phyloP scores from a whole-genome alignment of 2,888 invertebrate genomes.

The Onchidella celtica region DNA sequence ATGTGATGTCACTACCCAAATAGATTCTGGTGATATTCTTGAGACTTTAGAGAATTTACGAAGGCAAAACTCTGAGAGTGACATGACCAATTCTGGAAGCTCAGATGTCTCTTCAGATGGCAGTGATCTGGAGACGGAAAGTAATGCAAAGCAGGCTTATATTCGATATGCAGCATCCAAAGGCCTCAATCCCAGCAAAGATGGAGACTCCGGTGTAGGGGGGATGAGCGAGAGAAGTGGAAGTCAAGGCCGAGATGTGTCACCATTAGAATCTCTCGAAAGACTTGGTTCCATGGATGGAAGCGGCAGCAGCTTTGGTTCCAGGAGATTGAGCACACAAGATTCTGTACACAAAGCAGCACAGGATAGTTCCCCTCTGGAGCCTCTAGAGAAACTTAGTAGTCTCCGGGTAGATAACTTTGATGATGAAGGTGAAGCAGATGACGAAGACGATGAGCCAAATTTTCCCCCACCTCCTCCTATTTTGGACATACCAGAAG shows the following conservation, averaged over 20 bases:
- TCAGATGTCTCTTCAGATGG: conserved; percentile 43
- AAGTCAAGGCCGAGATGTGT: conserved; percentile 59
- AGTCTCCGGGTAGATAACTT: conserved; percentile 31
- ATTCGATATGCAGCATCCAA: conserved; percentile 57
- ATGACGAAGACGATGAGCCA: conserved; percentile 52
- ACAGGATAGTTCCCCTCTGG: conserved; percentile 34
- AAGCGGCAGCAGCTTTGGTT: conserved; percentile 33
- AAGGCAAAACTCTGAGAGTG: conserved; percentile 55
- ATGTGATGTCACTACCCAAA: conserved; percentile 46
- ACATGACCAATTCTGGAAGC: conserved; percentile 57
- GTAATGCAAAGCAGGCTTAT: conserved; percentile 54
- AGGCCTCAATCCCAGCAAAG: conserved; percentile 64
- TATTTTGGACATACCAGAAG: conserved; percentile 44
- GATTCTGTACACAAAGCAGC: background rate
- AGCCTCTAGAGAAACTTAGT: conserved; percentile 35
- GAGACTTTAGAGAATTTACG: conserved; percentile 57
- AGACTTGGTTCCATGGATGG: conserved; percentile 46
- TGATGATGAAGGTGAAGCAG: conserved; percentile 54
- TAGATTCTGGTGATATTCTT: conserved; percentile 56
- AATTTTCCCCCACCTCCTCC: conserved; percentile 47
- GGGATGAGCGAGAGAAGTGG: conserved; percentile 57
- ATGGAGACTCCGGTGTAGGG: conserved; percentile 59
- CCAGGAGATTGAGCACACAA: conserved; percentile 6
- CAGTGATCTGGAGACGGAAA: conserved; percentile 40
- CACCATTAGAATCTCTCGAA: conserved; percentile 64